Percentiles rank a stretch among this genome's conserved stretches.
Conservation (phyloP, 2,797 vertebrate species). For the Masticophis lateralis region DNA sequence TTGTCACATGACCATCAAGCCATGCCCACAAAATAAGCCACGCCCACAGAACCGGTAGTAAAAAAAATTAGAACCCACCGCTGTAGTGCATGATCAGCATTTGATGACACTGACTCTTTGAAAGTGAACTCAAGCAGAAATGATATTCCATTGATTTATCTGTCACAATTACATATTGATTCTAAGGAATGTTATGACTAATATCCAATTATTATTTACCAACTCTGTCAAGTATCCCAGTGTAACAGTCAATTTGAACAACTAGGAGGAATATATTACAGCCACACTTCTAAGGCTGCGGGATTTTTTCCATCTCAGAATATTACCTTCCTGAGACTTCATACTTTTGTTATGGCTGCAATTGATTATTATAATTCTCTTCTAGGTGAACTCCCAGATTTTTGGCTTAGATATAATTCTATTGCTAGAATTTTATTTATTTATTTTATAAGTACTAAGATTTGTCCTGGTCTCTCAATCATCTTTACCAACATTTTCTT, state of each 20-base stretch:
- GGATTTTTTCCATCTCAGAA: not conserved
- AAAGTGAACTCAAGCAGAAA: not conserved
- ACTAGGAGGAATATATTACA: not conserved
- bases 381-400: conserved; percentile 22
- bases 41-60: too few species aligned
- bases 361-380: conserved; percentile 16
- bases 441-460: not conserved
- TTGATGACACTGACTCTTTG: not conserved
- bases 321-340: not conserved
- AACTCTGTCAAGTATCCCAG: conserved; percentile 1
- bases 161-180: conserved; percentile 18
- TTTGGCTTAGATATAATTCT: conserved; percentile 3
- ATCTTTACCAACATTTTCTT: not conserved
- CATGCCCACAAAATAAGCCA: too few species aligned
- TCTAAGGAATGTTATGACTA: conserved; percentile 4
- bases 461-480: not conserved
- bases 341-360: not conserved
- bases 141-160: conserved; percentile 13
- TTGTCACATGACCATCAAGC: too few species aligned
- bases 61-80: too few species aligned
- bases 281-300: not conserved
- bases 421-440: not conserved
- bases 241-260: conserved; percentile 3
- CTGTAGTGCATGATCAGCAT: not conserved
- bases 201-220: conserved; percentile 22